Evolutionary conservation across 1,140 invertebrate species (phyloP).

Genomic region (Xylocopa sonorina): DNA sequence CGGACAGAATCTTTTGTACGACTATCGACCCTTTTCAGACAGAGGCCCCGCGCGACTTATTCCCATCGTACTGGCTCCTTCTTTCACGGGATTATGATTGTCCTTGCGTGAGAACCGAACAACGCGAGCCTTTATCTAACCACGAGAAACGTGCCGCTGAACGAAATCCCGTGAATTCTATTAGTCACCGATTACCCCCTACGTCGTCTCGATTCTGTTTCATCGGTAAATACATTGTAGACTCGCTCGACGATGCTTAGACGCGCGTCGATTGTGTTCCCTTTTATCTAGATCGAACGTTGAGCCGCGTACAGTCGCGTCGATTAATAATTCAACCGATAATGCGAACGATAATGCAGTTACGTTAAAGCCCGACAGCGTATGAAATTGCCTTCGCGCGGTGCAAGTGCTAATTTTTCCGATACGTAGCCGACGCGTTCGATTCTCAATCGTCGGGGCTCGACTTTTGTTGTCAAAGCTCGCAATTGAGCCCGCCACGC

Average conservation of each 20-base stretch:
- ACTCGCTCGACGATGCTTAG: neutral
- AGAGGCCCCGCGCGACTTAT: constrained; percentile 52
- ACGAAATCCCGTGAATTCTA: constrained; percentile 54
- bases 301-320: neutral
- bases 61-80: constrained; percentile 29
- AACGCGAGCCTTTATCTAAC: constrained; percentile 58
- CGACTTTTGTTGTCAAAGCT: constrained; percentile 57
- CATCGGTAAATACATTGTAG: too few relatives aligned
- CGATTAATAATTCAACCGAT: neutral
- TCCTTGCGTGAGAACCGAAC: constrained; percentile 74
- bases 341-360: neutral
- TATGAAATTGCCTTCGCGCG: neutral
- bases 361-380: neutral
- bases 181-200: constrained; percentile 30
- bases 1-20: constrained; percentile 35
- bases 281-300: neutral
- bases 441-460: constrained; percentile 45
- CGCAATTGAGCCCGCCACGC: constrained; percentile 50
- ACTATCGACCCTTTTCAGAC: constrained; percentile 52
- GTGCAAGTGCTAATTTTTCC: neutral
- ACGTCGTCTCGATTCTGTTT: neutral
- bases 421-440: constrained; percentile 12
- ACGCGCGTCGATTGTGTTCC: neutral
- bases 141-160: constrained; percentile 68
- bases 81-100: constrained; percentile 60